Evolutionary conservation across 2,113 vertebrate genomes (phyloP).

Genomic region (Ammospiza nelsoni): DNA sequence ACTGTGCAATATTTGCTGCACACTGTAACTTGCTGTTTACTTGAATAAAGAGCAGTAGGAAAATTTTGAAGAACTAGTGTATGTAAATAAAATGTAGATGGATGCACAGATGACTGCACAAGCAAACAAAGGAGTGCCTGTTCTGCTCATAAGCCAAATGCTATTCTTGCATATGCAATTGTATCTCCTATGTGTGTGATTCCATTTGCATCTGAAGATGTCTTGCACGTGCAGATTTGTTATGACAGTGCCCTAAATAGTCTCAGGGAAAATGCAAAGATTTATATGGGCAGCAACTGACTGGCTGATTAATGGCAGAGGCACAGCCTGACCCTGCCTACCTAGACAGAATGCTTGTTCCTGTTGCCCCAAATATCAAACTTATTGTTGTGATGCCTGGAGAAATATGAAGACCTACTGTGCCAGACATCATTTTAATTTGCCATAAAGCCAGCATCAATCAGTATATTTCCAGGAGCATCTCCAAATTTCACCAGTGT

Average conservation of each 20-base stretch:
- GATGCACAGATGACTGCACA: not conserved
- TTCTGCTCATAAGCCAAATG: not conserved
- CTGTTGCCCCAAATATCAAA: not conserved
- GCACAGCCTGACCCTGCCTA: not conserved
- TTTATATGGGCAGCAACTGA: not conserved
- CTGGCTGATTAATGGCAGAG: not conserved
- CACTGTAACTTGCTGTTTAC: not conserved
- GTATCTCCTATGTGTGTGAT: not conserved
- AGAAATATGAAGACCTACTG: not conserved
- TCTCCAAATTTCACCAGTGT: constrained; percentile 6
- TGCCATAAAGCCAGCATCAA: not conserved
- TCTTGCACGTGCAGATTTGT: not conserved
- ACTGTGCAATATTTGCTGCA: not conserved
- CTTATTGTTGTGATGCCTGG: not conserved
- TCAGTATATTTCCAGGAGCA: not conserved
- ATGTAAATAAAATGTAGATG: not conserved
- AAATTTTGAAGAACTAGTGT: not conserved
- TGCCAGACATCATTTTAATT: not conserved
- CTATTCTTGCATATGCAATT: not conserved
- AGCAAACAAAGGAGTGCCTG: not conserved
- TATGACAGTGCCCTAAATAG: not conserved
- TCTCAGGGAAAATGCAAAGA: not conserved
- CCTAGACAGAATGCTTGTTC: not conserved
- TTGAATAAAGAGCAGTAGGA: not conserved
- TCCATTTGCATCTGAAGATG: not conserved